A percentile compares a stretch with the other conserved stretches of the same genome.
Conservation (phyloP, 2,113 vertebrate species). For the Albula goreensis region DNA sequence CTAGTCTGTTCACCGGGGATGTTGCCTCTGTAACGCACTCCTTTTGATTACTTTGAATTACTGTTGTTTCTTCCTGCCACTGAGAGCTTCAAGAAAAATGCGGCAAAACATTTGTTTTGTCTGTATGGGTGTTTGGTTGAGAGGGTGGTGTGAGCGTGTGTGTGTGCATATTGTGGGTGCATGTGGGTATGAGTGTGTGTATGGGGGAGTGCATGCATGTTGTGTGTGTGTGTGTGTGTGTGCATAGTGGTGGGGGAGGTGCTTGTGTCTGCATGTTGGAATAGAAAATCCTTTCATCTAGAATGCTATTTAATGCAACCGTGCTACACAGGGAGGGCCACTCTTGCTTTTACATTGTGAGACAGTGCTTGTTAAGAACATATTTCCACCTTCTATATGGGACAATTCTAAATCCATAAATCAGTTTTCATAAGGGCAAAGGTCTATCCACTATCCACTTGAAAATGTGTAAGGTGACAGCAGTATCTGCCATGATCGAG, state of each 20-base stretch:
- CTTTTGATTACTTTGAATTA: slow-evolving; percentile 88
- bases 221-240: slow-evolving; percentile 27
- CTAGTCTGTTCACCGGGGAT: slow-evolving; percentile 88
- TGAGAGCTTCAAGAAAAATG: slow-evolving; percentile 72
- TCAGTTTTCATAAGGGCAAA: slow-evolving; percentile 12
- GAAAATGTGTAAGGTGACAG: neutral
- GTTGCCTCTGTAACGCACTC: slow-evolving; percentile 79
- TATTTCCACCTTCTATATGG: neutral
- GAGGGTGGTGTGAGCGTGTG: neutral
- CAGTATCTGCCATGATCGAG: neutral
- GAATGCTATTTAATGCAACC: slow-evolving; percentile 56
- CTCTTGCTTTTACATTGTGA: slow-evolving; percentile 31
- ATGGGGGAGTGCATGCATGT: slow-evolving; percentile 8
- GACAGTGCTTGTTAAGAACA: neutral
- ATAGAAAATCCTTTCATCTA: slow-evolving; percentile 50
- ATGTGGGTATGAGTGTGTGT: slow-evolving; percentile 27
- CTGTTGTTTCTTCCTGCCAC: slow-evolving; percentile 72
- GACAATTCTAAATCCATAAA: neutral
- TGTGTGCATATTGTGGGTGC: neutral
- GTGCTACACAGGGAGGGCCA: slow-evolving; percentile 20
- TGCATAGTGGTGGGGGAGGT: neutral
- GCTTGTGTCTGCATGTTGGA: slow-evolving; percentile 47
- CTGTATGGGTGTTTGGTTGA: slow-evolving; percentile 45
- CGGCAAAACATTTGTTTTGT: slow-evolving; percentile 65
- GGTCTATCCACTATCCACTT: neutral